Evolutionary conservation across 2,113 vertebrate genomes (phyloP).

Genomic region (Microtus ochrogaster): DNA sequence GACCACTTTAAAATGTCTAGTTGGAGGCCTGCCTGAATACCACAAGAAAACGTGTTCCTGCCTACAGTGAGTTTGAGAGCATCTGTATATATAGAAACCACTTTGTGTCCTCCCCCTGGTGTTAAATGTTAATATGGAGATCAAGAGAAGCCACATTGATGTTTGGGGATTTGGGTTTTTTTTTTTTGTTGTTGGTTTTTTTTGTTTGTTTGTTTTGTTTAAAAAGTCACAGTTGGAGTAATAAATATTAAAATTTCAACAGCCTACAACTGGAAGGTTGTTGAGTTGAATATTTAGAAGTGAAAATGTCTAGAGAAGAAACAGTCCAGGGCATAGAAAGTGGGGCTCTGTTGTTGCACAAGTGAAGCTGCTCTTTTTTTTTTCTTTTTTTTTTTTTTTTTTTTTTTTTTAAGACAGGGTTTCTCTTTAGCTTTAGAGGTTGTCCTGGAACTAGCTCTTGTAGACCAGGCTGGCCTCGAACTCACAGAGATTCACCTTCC

Average conservation of each 20-base stretch:
- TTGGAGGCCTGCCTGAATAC: not conserved
- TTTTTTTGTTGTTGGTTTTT: not conserved
- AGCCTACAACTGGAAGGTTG: not conserved
- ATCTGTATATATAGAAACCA: not conserved
- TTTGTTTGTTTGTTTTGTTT: not conserved
- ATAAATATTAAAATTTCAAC: not conserved
- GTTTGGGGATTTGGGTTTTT: not conserved
- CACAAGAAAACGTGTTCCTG: not conserved
- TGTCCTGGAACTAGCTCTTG: no score
- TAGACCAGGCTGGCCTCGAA: no score
- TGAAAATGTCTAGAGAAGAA: not conserved
- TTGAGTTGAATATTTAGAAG: slow-evolving; percentile 11
- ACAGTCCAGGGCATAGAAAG: not conserved
- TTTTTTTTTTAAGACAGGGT: no score
- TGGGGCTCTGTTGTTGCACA: not conserved
- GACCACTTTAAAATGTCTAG: not conserved
- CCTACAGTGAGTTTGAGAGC: not conserved
- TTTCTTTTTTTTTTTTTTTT: no score
- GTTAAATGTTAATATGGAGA: not conserved
- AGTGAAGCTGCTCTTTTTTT: not conserved
- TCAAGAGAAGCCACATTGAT: not conserved
- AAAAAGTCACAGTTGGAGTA: not conserved
- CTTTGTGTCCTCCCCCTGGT: not conserved
- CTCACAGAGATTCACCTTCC: no score
- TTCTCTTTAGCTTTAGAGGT: no score